Percentiles rank a stretch among this genome's conserved stretches.
phyloP scores from a whole-genome alignment of 2,797 vertebrate genomes.

The Hybognathus amarus region DNA sequence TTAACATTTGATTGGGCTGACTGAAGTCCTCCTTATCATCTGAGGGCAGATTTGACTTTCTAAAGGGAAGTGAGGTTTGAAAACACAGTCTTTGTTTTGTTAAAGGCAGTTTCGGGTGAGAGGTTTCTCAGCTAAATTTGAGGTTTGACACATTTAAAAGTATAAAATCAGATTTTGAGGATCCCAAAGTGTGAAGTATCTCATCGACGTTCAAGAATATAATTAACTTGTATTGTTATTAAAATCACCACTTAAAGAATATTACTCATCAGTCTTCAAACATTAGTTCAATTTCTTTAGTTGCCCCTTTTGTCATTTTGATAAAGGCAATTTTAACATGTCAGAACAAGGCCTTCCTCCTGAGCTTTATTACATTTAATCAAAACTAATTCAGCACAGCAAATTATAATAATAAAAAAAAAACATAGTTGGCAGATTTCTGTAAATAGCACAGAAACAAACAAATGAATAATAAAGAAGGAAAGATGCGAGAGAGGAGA shows the following conservation, averaged over 20 bases:
- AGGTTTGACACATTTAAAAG: neutral
- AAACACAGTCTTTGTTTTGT: slow-evolving; percentile 19
- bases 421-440: slow-evolving; percentile 55
- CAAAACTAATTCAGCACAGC: slow-evolving; percentile 58
- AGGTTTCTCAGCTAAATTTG: neutral
- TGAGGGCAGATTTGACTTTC: neutral
- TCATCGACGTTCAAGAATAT: neutral
- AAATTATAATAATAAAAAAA: slow-evolving; percentile 51
- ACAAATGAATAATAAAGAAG: slow-evolving; percentile 67
- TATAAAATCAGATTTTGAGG: slow-evolving; percentile 16
- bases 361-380: slow-evolving; percentile 54
- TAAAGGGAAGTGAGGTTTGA: slow-evolving; percentile 7
- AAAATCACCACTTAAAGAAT: slow-evolving; percentile 17
- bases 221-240: neutral
- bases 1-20: slow-evolving; percentile 52
- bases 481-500: neutral
- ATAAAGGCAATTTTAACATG: slow-evolving; percentile 46
- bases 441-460: slow-evolving; percentile 63
- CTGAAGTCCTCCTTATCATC: slow-evolving; percentile 45
- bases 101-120: slow-evolving; percentile 29
- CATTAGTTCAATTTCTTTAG: neutral
- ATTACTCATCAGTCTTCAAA: neutral
- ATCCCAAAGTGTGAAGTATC: neutral
- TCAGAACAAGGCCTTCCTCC: slow-evolving; percentile 39
- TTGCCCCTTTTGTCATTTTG: neutral